Evolutionary conservation across 2,888 invertebrate species (phyloP).

Genomic region (Odontomyia ornata): DNA sequence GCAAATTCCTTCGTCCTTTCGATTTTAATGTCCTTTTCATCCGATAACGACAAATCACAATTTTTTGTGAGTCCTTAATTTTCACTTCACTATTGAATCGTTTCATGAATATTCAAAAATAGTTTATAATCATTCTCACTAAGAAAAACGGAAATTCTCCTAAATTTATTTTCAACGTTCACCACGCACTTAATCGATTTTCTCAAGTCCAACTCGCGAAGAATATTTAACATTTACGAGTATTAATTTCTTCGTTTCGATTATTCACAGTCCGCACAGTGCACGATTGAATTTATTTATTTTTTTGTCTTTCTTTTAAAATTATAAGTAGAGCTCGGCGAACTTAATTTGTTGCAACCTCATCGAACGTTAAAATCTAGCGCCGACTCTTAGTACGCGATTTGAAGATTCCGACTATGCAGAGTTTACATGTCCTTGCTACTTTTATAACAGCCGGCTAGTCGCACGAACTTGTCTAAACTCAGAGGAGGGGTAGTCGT

Average conservation of each 20-base stretch:
- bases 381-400: slow-evolving; percentile 45
- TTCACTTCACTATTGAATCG: background rate
- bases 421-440: slow-evolving; percentile 65
- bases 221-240: too few species aligned
- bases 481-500: slow-evolving; percentile 45
- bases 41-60: background rate
- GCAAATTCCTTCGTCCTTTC: background rate
- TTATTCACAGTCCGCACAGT: background rate
- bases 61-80: background rate
- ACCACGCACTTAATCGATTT: background rate
- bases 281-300: background rate
- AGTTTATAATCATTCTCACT: background rate
- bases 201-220: background rate
- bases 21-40: slow-evolving; percentile 31
- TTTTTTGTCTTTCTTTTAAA: background rate
- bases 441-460: slow-evolving; percentile 64
- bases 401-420: slow-evolving; percentile 63
- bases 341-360: slow-evolving; percentile 45
- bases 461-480: slow-evolving; percentile 27
- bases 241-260: too few species aligned
- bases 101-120: background rate
- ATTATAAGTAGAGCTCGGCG: background rate
- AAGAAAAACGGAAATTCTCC: too few species aligned
- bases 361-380: slow-evolving; percentile 40
- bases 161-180: background rate